Percentiles rank a stretch among this genome's conserved stretches.
Evolutionary conservation across 2,113 vertebrate species (phyloP).

Genomic region (Geococcyx californianus): DNA sequence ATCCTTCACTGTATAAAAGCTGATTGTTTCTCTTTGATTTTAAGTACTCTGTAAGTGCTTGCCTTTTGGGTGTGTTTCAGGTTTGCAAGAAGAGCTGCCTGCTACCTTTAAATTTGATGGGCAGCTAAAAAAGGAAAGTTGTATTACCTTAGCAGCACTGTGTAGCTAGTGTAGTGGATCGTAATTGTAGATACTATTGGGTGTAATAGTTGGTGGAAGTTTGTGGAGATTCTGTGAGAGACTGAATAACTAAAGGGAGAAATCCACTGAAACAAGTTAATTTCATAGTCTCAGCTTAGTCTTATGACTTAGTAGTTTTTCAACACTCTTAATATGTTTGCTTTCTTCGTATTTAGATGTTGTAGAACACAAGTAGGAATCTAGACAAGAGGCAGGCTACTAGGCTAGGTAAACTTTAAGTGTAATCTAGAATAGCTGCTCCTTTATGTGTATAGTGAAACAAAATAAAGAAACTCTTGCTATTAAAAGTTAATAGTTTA

Average conservation of each 20-base stretch:
- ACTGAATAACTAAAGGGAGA: not conserved
- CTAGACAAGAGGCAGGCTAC: not conserved
- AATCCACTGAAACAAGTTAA: not conserved
- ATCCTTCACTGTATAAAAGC: not conserved
- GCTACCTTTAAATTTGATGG: not conserved
- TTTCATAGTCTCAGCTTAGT: not conserved
- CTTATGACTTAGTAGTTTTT: not conserved
- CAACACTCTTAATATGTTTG: not conserved
- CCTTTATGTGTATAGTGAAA: not conserved
- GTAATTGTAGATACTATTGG: not conserved
- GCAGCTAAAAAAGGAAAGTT: not conserved
- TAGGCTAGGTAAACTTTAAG: not conserved
- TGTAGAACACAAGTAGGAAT: not conserved
- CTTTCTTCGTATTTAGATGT: not conserved
- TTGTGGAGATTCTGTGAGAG: not conserved
- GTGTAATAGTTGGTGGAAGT: not conserved
- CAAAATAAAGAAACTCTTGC: not conserved
- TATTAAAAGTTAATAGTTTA: not conserved
- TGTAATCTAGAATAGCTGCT: not conserved
- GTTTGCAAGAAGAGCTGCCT: not conserved
- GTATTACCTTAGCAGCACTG: not conserved
- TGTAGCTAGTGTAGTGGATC: not conserved
- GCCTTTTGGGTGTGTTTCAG: not conserved
- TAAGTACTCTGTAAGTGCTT: not conserved
- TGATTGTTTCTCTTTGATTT: not conserved